Percentiles rank a stretch among this genome's conserved stretches.
Evolutionary conservation across 2,888 invertebrate species (phyloP).

Genomic region (Chrysina gloriosa): DNA sequence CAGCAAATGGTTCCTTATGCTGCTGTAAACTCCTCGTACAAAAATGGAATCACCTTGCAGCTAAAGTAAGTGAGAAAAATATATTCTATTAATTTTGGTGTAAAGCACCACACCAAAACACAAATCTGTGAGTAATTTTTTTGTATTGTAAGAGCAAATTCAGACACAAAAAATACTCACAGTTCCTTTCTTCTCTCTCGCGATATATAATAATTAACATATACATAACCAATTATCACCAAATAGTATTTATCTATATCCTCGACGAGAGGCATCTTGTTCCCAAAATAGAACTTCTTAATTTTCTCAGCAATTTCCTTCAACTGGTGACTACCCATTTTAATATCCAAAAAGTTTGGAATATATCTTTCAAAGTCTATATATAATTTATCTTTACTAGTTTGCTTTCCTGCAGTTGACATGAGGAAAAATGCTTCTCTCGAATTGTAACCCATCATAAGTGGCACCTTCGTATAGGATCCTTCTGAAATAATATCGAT

Average conservation of each 20-base stretch:
- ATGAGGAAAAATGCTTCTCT: slow-evolving; percentile 52
- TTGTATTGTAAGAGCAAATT: too few relatives aligned
- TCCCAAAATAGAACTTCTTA: slow-evolving; percentile 49
- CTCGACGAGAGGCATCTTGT: slow-evolving; percentile 39
- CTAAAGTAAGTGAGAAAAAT: slow-evolving; percentile 47
- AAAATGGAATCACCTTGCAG: slow-evolving; percentile 51
- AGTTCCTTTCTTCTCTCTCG: too few relatives aligned
- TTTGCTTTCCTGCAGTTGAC: slow-evolving; percentile 37
- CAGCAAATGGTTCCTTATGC: slow-evolving; percentile 44
- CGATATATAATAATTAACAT: slow-evolving; percentile 10
- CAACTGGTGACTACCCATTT: slow-evolving; percentile 44
- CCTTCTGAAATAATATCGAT: slow-evolving; percentile 50
- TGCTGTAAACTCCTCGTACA: slow-evolving; percentile 46
- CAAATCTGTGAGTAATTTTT: too few relatives aligned
- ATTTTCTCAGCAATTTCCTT: slow-evolving; percentile 47
- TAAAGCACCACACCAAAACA: too few relatives aligned
- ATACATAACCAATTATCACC: slow-evolving; percentile 43
- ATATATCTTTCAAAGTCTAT: slow-evolving; percentile 49
- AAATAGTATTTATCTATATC: slow-evolving; percentile 58
- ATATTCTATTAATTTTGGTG: too few relatives aligned
- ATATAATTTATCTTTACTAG: slow-evolving; percentile 37
- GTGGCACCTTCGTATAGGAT: slow-evolving; percentile 53
- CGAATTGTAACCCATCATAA: slow-evolving; percentile 54
- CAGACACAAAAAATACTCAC: too few relatives aligned
- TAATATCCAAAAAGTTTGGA: slow-evolving; percentile 47